Conservation (phyloP, 2,113 vertebrate genomes). For the Indicator maculatus region DNA sequence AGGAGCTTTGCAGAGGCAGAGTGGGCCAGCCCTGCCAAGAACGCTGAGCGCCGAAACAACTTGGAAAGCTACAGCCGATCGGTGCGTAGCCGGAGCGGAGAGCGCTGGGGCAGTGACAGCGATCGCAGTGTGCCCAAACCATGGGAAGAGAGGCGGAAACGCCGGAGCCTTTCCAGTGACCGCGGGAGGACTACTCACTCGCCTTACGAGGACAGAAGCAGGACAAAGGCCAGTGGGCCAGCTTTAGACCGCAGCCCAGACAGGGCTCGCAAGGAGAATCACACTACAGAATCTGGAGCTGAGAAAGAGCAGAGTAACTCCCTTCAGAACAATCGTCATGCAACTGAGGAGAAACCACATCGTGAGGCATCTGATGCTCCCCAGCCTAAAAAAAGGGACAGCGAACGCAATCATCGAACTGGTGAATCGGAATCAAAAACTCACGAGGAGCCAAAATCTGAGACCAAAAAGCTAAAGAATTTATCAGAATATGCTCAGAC, state of each 20-base stretch:
- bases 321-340: slow-evolving; percentile 82
- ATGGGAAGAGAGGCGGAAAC: slow-evolving; percentile 85
- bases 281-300: slow-evolving; percentile 82
- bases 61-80: slow-evolving; percentile 85
- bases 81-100: slow-evolving; percentile 88
- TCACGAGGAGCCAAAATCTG: slow-evolving; percentile 76
- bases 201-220: slow-evolving; percentile 80
- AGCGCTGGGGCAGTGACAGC: slow-evolving; percentile 86
- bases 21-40: slow-evolving; percentile 87
- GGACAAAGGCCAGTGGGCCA: slow-evolving; percentile 79
- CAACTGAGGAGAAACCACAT: slow-evolving; percentile 75
- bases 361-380: slow-evolving; percentile 72
- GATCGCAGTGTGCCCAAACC: slow-evolving; percentile 77
- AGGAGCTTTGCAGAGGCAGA: slow-evolving; percentile 85
- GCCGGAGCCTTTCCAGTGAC: slow-evolving; percentile 86
- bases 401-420: slow-evolving; percentile 84
- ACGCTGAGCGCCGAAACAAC: slow-evolving; percentile 82
- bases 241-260: slow-evolving; percentile 88
- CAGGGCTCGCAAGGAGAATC: slow-evolving; percentile 82
- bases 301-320: slow-evolving; percentile 83
- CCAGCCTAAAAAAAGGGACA: slow-evolving; percentile 79
- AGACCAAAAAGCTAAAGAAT: slow-evolving; percentile 81
- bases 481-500: slow-evolving; percentile 90
- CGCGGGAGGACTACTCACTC: slow-evolving; percentile 76
- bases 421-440: slow-evolving; percentile 76